Conservation (phyloP, 2,797 vertebrate genomes). For the Phalloptychus januarius region DNA sequence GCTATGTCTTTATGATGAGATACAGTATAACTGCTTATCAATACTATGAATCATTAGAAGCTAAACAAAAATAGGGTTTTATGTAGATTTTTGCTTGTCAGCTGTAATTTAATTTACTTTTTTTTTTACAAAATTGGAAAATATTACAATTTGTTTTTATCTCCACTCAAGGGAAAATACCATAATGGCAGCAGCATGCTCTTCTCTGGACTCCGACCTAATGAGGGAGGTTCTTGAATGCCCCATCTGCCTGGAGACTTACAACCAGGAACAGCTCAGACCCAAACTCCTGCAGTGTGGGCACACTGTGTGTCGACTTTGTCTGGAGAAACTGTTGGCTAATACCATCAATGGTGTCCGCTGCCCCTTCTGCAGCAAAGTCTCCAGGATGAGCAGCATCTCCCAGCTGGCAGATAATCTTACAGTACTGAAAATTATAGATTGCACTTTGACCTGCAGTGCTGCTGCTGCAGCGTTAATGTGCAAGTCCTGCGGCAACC, state of each 20-base stretch:
- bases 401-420: constrained; percentile 94
- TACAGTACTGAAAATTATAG: constrained; percentile 95
- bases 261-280: constrained; percentile 90
- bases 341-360: constrained; percentile 95
- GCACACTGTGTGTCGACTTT: constrained; percentile 94
- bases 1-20: background rate
- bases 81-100: background rate
- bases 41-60: background rate
- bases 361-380: constrained; percentile 96
- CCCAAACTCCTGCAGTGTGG: constrained; percentile 97
- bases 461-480: constrained; percentile 87
- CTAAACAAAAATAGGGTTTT: background rate
- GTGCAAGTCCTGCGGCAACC: constrained; percentile 91
- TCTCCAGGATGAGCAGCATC: constrained; percentile 91
- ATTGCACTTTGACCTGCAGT: constrained; percentile 86
- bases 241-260: constrained; percentile 97
- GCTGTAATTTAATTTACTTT: background rate
- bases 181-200: constrained; percentile 84
- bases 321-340: constrained; percentile 94
- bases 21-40: background rate
- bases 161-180: constrained; percentile 24
- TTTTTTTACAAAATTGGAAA: background rate
- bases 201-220: constrained; percentile 90
- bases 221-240: constrained; percentile 96
- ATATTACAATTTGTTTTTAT: background rate